Evolutionary conservation across 2,888 invertebrate species (phyloP).

Genomic region (Nomada fabriciana): DNA sequence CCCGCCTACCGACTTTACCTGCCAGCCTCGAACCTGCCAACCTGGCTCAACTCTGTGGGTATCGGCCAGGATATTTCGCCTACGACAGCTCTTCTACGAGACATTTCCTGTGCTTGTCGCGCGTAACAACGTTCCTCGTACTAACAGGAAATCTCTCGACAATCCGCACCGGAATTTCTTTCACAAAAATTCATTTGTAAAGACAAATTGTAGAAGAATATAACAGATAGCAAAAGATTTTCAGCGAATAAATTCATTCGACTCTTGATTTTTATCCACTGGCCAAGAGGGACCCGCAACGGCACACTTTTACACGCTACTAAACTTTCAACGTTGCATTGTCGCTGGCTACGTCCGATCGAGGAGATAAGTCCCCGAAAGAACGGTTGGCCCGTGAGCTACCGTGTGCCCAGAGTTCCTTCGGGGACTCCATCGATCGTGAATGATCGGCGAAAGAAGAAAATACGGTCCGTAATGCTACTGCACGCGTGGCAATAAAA

Average conservation of each 20-base stretch:
- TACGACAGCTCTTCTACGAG: slow-evolving; percentile 36
- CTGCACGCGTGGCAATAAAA: not conserved
- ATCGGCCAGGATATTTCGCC: slow-evolving; percentile 51
- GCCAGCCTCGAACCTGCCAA: slow-evolving; percentile 73
- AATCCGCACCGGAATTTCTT: not conserved
- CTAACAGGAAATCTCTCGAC: not conserved
- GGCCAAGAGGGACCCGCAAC: slow-evolving; percentile 2
- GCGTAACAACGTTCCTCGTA: not conserved
- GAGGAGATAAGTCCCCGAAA: not conserved
- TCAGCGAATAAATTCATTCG: slow-evolving; percentile 16
- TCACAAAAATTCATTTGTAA: not conserved
- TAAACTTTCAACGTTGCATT: not conserved
- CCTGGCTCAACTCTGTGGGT: slow-evolving; percentile 42
- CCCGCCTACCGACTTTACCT: slow-evolving; percentile 84
- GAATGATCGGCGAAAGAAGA: slow-evolving; percentile 35
- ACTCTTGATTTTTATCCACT: slow-evolving; percentile 18
- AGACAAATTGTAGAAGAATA: not conserved
- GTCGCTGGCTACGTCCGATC: not conserved
- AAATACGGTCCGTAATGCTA: slow-evolving; percentile 31
- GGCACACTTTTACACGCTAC: slow-evolving; percentile 16
- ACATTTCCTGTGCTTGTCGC: slow-evolving; percentile 11
- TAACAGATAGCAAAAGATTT: not conserved
- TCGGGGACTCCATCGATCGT: slow-evolving; percentile 26
- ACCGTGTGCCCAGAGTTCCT: not conserved
- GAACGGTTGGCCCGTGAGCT: no score